These are phyloP conservation scores for Dicranocentrus wangi DNA, from an alignment of 2,888 invertebrate species.

Conservation along the genomic window DNA sequence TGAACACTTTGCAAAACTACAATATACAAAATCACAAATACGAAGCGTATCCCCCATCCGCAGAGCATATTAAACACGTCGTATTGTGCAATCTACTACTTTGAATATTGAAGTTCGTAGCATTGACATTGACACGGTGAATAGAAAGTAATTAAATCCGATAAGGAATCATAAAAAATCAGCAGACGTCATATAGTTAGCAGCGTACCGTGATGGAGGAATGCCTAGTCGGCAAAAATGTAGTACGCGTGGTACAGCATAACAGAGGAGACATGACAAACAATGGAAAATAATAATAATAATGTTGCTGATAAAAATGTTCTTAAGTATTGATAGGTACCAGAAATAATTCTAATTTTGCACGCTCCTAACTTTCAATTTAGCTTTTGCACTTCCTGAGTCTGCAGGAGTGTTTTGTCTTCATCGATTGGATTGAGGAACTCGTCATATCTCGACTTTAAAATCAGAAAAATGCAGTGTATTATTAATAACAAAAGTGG, in stretches of 20 bases:
- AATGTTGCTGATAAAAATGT: neutral
- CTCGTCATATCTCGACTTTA: no score
- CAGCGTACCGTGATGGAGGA: no score
- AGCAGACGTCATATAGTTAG: neutral
- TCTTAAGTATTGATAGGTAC: neutral
- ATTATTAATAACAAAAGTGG: no score
- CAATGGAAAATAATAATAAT: neutral
- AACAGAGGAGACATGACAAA: neutral
- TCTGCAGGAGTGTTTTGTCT: neutral
- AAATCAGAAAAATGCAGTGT: no score
- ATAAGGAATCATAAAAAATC: slow-evolving; percentile 29
- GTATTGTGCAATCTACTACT: slow-evolving; percentile 9
- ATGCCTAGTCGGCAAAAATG: no score
- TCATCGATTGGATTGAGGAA: no score
- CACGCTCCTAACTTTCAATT: slow-evolving; percentile 2
- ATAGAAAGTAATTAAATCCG: slow-evolving; percentile 48
- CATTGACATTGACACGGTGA: slow-evolving; percentile 51
- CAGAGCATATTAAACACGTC: neutral
- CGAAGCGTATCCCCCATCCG: no score
- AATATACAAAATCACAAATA: neutral
- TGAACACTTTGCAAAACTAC: neutral
- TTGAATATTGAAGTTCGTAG: slow-evolving; percentile 10
- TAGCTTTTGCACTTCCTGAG: neutral
- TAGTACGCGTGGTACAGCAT: neutral
- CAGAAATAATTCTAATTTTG: neutral